phyloP scores from a whole-genome alignment of 2,797 vertebrate species.

The Aplochiton taeniatus region DNA sequence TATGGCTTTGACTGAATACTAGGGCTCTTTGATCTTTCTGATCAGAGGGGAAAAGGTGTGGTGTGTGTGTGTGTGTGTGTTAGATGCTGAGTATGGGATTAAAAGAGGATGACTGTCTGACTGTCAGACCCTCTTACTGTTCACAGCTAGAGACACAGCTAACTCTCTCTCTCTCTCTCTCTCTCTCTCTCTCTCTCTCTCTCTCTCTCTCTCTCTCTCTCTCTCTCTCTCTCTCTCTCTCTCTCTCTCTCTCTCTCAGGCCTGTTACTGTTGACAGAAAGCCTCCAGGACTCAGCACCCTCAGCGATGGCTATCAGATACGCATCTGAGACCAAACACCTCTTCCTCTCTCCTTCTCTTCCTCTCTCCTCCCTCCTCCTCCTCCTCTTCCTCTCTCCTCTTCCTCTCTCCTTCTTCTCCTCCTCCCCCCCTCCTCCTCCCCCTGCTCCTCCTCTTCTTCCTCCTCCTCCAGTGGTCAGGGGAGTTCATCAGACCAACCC shows the following conservation, averaged over 20 bases:
- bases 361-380: not conserved
- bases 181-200: not conserved
- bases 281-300: constrained; percentile 83
- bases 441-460: not conserved
- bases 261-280: constrained; percentile 87
- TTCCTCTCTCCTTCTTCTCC: too few species aligned
- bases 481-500: not conserved
- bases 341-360: not conserved
- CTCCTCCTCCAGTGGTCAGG: not conserved
- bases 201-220: not conserved
- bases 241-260: constrained; percentile 65
- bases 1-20: constrained; percentile 1
- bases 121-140: not conserved
- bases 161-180: not conserved
- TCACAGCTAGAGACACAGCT: too few species aligned
- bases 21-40: too few species aligned
- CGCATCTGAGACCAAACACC: constrained; percentile 79
- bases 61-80: constrained; percentile 7
- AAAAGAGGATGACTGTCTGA: constrained; percentile 1
- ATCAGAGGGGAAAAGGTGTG: too few species aligned
- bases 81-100: too few species aligned
- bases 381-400: not conserved
- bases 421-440: not conserved
- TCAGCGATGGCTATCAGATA: constrained; percentile 94
- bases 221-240: constrained; percentile 2